These are phyloP conservation scores for Mercenaria mercenaria DNA, from an alignment of 1,140 invertebrate species.

Conservation along the genomic window DNA sequence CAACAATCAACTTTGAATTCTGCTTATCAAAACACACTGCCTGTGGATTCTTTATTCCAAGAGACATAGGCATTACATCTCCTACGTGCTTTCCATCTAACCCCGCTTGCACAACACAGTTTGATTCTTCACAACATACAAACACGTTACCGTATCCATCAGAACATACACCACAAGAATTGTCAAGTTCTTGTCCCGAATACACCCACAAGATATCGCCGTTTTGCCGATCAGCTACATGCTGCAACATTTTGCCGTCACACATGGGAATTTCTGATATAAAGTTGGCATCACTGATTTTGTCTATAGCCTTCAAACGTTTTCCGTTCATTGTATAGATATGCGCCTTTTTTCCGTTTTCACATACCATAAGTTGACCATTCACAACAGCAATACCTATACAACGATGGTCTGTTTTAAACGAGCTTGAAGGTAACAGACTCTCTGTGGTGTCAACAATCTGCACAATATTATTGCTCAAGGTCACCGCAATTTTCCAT, in stretches of 20 bases:
- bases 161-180: neutral
- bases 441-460: neutral
- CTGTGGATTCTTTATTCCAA: neutral
- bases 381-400: neutral
- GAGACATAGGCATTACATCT: neutral
- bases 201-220: neutral
- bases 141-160: slow-evolving; percentile 27
- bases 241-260: neutral
- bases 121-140: neutral
- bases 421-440: neutral
- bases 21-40: slow-evolving; percentile 3
- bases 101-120: neutral
- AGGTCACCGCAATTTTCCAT: neutral
- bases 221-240: neutral
- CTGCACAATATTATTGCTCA: neutral
- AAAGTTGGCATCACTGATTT: neutral
- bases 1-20: neutral
- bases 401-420: neutral
- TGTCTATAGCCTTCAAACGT: neutral
- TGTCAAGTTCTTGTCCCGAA: neutral
- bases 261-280: neutral
- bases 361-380: neutral
- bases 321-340: too few relatives aligned
- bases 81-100: neutral
- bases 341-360: neutral